Evolutionary conservation across 2,113 vertebrate genomes (phyloP), one percentile per base, ranked within the genome.

Genomic region (Phalacrocorax carbo): DNA sequence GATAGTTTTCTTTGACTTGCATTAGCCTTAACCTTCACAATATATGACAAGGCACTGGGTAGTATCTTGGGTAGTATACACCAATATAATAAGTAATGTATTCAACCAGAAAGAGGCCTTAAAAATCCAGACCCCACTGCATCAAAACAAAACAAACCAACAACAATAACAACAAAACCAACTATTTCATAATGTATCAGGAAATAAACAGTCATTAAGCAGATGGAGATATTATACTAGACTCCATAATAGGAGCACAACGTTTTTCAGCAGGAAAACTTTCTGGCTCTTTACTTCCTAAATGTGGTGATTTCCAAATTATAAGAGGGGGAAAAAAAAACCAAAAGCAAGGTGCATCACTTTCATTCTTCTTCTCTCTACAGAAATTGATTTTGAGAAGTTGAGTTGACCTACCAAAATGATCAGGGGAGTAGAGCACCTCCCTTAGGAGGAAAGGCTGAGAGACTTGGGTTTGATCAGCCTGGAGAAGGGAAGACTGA

Each of bases 281-380:
- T 81, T 20, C 0, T 1, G 49, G 5, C 1, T 64, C 10, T 88
- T 83, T 60, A 25, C 14, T 23, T 48, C 11, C 64, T 1, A 1
- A 78, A 76, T 57, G 7, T 1, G 2, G 18, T 70, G 1, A 49
- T 78, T 88, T 82, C 19, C 51, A 51, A 17, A 52, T 44, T 44
- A 29, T 22, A 64, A 68, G 29, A 46, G 0, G 1, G 6, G 4
- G 4, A 4, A 3, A 23, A 21, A 46, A 38, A 19, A 21, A 8
- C 11, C 16, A 58, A 23, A 49, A 40, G 3, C 12, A 85, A 82
- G 46, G 15, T 69, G 13, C 2, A 1, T 62, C 20, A 36, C 19
- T 62, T 73, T 42, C 6, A 32, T 42, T 68, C 10, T 87, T 85
- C 27, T 60, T 9, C 11, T 88, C 5, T 92, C 19, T 66, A 13